Conservation (phyloP, 2,888 invertebrate genomes). For the Oscheius sp. region DNA sequence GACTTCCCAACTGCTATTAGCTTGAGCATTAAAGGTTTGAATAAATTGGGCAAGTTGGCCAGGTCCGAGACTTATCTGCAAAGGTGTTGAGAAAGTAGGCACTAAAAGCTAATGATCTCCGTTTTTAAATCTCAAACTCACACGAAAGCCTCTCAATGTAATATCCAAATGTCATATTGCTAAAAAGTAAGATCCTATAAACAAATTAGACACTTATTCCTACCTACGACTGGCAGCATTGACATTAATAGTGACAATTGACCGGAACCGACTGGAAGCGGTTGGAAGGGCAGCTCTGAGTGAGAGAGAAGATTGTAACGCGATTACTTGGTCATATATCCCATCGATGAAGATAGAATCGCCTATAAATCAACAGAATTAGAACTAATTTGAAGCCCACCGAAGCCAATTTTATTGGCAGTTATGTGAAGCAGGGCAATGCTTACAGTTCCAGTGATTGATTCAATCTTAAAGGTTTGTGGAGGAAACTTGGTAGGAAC, state of each 20-base stretch:
- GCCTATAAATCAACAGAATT: too few species aligned
- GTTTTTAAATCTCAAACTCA: not conserved
- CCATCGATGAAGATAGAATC: not conserved
- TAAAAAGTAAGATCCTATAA: not conserved
- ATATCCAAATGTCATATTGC: not conserved
- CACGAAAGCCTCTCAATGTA: not conserved
- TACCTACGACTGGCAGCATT: not conserved
- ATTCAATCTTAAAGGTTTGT: not conserved
- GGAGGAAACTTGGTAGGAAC: not conserved
- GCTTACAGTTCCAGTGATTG: not conserved
- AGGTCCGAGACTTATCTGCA: not conserved
- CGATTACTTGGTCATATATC: not conserved
- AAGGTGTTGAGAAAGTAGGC: not conserved
- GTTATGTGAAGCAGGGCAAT: not conserved
- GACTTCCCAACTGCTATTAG: not conserved
- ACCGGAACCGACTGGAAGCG: not conserved
- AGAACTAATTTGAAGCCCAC: too few species aligned
- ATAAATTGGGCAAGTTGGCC: not conserved
- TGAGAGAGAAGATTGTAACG: not conserved
- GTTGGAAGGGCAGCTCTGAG: not conserved
- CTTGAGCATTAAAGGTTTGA: not conserved
- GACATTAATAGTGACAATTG: not conserved
- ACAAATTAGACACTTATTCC: not conserved
- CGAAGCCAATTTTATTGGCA: not conserved
- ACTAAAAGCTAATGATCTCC: not conserved